phyloP scores from a whole-genome alignment of 2,113 vertebrate genomes.

The Hippopotamus amphibius region DNA sequence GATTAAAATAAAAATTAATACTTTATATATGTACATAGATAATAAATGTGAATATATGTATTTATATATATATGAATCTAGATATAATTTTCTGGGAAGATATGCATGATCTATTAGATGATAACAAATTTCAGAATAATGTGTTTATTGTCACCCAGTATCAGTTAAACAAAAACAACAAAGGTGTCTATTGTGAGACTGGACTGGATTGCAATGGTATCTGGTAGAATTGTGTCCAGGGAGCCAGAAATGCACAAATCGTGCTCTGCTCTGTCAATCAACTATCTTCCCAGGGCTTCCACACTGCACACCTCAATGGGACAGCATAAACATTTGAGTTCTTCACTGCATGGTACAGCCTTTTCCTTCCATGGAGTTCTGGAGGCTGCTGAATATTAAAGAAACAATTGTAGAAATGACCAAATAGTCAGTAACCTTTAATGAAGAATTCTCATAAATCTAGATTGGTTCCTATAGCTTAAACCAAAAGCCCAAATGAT shows the following conservation, averaged over 20 bases:
- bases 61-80: neutral
- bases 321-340: neutral
- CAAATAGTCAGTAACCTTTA: neutral
- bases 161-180: neutral
- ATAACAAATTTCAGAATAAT: neutral
- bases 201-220: neutral
- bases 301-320: neutral
- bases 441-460: neutral
- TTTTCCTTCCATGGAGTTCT: neutral
- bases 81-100: neutral
- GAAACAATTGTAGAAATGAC: neutral
- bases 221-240: neutral
- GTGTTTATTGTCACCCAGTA: neutral
- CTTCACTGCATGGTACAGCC: neutral
- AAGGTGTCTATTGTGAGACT: neutral
- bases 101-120: neutral
- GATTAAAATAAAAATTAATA: neutral
- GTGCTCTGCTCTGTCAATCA: neutral
- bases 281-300: neutral
- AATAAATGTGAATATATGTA: neutral
- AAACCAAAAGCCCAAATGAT: neutral
- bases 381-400: neutral
- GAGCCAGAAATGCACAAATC: neutral
- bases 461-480: neutral
- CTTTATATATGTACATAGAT: neutral